Conservation (phyloP, 30 jellyfish, hydroid and myxozoan species). For the Clytia hemisphaerica region DNA sequence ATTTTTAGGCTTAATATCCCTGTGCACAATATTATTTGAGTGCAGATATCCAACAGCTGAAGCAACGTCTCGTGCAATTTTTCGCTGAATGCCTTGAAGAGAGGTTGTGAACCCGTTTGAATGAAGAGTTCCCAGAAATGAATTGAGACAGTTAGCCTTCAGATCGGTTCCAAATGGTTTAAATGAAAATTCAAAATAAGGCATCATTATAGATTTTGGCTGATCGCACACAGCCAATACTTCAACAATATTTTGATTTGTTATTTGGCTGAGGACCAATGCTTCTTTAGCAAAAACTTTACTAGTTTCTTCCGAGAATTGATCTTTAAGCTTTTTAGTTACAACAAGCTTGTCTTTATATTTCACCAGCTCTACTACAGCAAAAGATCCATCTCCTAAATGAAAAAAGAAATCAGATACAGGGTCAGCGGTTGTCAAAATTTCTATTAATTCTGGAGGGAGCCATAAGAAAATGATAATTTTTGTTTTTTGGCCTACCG, state of each 20-base stretch:
- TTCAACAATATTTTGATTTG: slow-evolving; percentile 5
- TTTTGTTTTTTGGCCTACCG: too few relatives aligned
- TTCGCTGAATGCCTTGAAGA: slow-evolving; percentile 8
- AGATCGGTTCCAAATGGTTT: slow-evolving; percentile 17
- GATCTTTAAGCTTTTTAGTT: slow-evolving; percentile 11
- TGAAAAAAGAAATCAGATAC: too few relatives aligned
- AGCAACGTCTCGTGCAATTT: neutral
- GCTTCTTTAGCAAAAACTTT: slow-evolving; percentile 30
- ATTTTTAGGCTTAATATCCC: slow-evolving; percentile 38
- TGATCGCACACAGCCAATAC: slow-evolving; percentile 21
- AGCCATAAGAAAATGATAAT: too few relatives aligned
- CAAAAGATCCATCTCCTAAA: slow-evolving; percentile 22
- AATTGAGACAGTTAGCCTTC: slow-evolving; percentile 19
- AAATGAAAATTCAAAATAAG: slow-evolving; percentile 29
- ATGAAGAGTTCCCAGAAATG: slow-evolving; percentile 6
- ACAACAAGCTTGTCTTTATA: slow-evolving; percentile 7
- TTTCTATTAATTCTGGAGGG: too few relatives aligned
- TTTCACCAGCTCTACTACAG: slow-evolving; percentile 22
- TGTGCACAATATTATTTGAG: slow-evolving; percentile 18
- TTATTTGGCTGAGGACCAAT: slow-evolving; percentile 2
- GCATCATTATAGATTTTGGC: slow-evolving; percentile 24
- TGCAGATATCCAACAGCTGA: slow-evolving; percentile 14
- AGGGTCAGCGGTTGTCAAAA: too few relatives aligned
- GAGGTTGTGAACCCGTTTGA: slow-evolving; percentile 12
- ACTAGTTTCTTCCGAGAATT: neutral